These are phyloP conservation scores for Phyllotreta striolata DNA, from an alignment of 2,888 invertebrate species.

Conservation along the genomic window DNA sequence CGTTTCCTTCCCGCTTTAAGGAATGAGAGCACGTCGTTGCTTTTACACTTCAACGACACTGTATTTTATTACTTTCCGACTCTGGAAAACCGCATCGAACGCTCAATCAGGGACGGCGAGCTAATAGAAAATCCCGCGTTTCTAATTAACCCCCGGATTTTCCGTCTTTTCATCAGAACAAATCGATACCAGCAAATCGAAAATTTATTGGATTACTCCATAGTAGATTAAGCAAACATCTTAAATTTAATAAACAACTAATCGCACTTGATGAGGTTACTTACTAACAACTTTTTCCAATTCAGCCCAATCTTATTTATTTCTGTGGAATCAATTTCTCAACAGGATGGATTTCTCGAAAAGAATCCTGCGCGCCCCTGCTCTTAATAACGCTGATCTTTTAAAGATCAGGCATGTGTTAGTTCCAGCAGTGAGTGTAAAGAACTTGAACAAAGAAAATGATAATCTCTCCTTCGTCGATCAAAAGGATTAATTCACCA, in stretches of 20 bases:
- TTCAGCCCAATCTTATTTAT: too few relatives aligned
- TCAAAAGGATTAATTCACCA: slow-evolving; percentile 53
- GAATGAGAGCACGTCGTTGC: slow-evolving; percentile 55
- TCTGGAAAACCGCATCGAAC: slow-evolving; percentile 33
- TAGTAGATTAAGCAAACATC: too few relatives aligned
- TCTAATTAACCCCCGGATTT: slow-evolving; percentile 15
- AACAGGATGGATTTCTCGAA: too few relatives aligned
- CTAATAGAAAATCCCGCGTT: neutral
- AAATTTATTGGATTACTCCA: too few relatives aligned
- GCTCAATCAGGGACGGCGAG: slow-evolving; percentile 30
- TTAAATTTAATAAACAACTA: too few relatives aligned
- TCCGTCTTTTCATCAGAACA: neutral
- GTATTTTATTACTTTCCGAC: slow-evolving; percentile 56
- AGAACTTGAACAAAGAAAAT: slow-evolving; percentile 54
- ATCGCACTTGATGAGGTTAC: too few relatives aligned
- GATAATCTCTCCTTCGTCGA: slow-evolving; percentile 50
- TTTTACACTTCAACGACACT: slow-evolving; percentile 57
- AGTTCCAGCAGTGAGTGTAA: slow-evolving; percentile 55
- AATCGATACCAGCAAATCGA: neutral
- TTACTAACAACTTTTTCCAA: too few relatives aligned
- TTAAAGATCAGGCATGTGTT: slow-evolving; percentile 58
- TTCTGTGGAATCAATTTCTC: too few relatives aligned
- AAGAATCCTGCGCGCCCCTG: slow-evolving; percentile 26
- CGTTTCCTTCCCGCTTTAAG: slow-evolving; percentile 53
- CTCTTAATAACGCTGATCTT: slow-evolving; percentile 57